Evolutionary conservation across 2,113 vertebrate species (phyloP), one percentile per base, ranked within the genome.

Genomic region (Ammodytes marinus): DNA sequence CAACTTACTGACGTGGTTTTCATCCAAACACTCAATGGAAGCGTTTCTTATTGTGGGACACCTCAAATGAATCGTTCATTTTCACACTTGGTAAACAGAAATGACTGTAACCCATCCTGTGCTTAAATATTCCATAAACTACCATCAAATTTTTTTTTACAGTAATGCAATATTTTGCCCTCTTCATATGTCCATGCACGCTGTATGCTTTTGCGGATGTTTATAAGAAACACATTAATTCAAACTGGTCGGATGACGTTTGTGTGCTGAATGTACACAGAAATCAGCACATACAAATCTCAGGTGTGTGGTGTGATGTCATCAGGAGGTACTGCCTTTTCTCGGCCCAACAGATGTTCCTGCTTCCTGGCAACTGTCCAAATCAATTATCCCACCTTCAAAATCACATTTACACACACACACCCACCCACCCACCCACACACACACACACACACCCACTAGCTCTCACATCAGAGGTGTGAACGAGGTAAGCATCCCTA

Each of bases 341-440:
- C 27, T 27, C 27, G 27, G 27, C 27, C 27, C 27, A 27, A 81
- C 93, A 93, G 92, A 94, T 92, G 91, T 90, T 91, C 72, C 63
- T 43, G 50, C 54, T 60, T 83, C 54, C 69, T 94, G 92, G 94
- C 88, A 57, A 83, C 53, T 73, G 72, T 94, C 94, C 94, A 95
- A 94, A 92, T 93, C 85, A 94, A 94, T 94, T 93, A 93, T 94
- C 80, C 63, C 86, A 82, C 86, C 77, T 92, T 86, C 42, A 47
- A 15, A 74, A 55, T 13, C 71, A 46, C 79, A 67, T n/a, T 4
- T 4, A 47, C 63, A 47, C 69, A 59, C n/a, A 58, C 64, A 68
- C 71, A 70, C 55, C 74, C 64, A 74, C 58, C 63, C 77, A 70
- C 77, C 64, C 77, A 63, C 77, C 49, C 77, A 63, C 76, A 61